These are phyloP conservation scores for Cydia fagiglandana DNA, from an alignment of 1,140 invertebrate genomes.

Conservation along the genomic window DNA sequence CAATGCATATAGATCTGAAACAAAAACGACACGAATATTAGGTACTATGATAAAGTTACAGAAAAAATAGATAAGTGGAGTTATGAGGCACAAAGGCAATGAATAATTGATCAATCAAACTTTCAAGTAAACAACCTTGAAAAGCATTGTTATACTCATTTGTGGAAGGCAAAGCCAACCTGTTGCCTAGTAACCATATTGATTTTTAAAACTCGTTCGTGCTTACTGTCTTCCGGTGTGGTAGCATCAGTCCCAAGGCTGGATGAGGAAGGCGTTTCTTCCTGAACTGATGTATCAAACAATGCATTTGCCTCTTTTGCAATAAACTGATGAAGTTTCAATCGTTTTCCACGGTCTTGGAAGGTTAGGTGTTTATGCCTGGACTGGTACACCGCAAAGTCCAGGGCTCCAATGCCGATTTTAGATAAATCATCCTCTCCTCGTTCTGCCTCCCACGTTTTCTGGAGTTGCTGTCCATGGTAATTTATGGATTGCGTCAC, in stretches of 20 bases:
- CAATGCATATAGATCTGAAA: conserved; percentile 88
- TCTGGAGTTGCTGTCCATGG: conserved; percentile 91
- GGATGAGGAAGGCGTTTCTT: conserved; percentile 75
- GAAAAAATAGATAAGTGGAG: not conserved
- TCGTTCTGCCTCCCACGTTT: conserved; percentile 90
- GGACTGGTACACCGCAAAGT: conserved; percentile 87
- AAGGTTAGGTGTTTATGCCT: conserved; percentile 88
- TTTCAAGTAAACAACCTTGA: conserved; percentile 14
- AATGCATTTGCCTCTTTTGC: conserved; percentile 86
- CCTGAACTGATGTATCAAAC: conserved; percentile 82
- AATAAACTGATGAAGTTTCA: conserved; percentile 91
- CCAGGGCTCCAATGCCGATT: conserved; percentile 84
- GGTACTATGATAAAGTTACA: conserved; percentile 20
- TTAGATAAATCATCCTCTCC: conserved; percentile 85
- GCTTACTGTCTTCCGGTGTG: conserved; percentile 76
- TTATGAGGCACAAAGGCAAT: not conserved
- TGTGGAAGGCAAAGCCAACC: not conserved
- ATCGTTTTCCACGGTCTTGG: conserved; percentile 89
- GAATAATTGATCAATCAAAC: not conserved
- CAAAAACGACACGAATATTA: conserved; percentile 42
- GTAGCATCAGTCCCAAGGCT: conserved; percentile 64
- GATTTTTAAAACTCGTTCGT: not conserved
- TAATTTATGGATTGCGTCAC: conserved; percentile 88
- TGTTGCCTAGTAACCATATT: conserved; percentile 21
- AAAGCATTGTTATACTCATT: not conserved